phyloP scores from a whole-genome alignment of 2,113 vertebrate species.

The Tylochromis polylepis region DNA sequence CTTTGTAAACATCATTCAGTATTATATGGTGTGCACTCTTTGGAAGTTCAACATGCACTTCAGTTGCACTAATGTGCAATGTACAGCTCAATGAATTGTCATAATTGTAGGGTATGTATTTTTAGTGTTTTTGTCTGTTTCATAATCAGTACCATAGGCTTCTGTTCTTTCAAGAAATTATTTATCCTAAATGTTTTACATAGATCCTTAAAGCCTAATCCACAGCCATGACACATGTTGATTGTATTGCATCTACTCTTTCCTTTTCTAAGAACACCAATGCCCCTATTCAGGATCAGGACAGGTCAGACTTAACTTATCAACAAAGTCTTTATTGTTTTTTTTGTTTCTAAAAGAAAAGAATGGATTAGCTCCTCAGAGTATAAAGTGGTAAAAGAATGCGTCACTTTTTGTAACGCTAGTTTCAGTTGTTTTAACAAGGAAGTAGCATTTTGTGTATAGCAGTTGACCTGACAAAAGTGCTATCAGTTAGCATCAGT shows the following conservation, averaged over 20 bases:
- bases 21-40: neutral
- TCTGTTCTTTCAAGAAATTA: neutral
- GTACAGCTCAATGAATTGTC: neutral
- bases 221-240: neutral
- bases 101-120: neutral
- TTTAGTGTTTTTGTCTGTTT: neutral
- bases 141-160: neutral
- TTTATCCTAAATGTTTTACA: neutral
- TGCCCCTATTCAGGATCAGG: neutral
- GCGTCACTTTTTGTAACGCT: neutral
- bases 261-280: neutral
- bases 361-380: rapidly evolving
- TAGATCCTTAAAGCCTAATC: neutral
- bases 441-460: neutral
- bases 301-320: neutral
- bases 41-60: neutral
- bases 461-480: neutral
- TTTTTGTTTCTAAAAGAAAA: neutral
- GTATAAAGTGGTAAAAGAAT: neutral
- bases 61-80: neutral
- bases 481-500: neutral
- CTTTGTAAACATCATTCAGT: neutral
- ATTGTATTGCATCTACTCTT: neutral
- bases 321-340: neutral
- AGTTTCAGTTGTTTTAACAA: neutral